phyloP scores from a whole-genome alignment of 2,888 invertebrate genomes.

The Mayetiola destructor region DNA sequence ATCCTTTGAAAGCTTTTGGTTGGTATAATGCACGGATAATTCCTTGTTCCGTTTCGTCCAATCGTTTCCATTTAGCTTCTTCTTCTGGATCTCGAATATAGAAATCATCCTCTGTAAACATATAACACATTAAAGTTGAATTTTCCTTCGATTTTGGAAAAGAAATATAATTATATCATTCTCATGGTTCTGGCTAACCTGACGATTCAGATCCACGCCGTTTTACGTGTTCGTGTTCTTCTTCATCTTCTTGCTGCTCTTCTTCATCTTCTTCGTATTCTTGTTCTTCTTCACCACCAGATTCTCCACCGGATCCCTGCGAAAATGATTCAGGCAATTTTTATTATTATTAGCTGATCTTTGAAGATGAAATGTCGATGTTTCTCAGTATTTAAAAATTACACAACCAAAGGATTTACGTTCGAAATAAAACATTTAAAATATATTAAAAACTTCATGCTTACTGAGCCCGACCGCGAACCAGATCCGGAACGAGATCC shows the following conservation, averaged over 20 bases:
- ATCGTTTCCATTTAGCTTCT: conserved; percentile 30
- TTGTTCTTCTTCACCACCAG: conserved; percentile 11
- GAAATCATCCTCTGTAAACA: conserved; percentile 29
- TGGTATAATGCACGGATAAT: conserved; percentile 20
- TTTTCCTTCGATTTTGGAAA: too few species aligned
- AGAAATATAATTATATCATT: too few species aligned
- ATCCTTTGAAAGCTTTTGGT: conserved; percentile 23
- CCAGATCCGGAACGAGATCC: conserved; percentile 10
- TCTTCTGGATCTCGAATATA: conserved; percentile 29
- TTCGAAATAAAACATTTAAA: too few species aligned
- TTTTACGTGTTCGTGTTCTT: neutral
- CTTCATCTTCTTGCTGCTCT: conserved; percentile 13
- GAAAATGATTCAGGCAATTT: too few species aligned
- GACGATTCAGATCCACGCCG: neutral
- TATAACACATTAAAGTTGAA: too few species aligned
- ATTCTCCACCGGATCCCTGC: too few species aligned
- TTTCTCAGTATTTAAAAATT: too few species aligned
- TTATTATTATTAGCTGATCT: too few species aligned
- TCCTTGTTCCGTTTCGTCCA: conserved; percentile 30
- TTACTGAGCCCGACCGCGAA: conserved; percentile 7
- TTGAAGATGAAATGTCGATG: too few species aligned
- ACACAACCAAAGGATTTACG: too few species aligned
- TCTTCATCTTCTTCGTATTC: conserved; percentile 14
- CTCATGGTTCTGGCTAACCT: too few species aligned
- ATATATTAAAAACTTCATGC: too few species aligned